Base-by-base conservation (phyloP, 1,140 invertebrate genomes). In the Apis dorsata region DNA sequence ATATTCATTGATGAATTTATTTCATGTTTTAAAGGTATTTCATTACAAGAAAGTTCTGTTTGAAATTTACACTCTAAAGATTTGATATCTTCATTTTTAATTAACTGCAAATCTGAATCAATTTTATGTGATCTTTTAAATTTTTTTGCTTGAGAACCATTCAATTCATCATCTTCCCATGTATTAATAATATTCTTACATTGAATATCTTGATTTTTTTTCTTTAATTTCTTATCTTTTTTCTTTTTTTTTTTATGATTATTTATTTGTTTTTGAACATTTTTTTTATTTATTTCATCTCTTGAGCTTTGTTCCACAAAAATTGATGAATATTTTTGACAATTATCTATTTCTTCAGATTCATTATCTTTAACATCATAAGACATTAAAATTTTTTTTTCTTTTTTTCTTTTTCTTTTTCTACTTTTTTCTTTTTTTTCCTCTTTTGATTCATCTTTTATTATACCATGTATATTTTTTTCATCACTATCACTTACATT, bases 401-500 rank as follows among this genome's bases (percentile, higher is more conserved):
- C 12, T 17, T 57, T 19, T 21, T 51, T 49, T 11, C n/a, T 13
- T 34, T 62, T 53, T 17, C 44, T 70, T 44, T 44, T 44, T 7
- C 34, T 44, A 44, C 17, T 63, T 72, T 59, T 3, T 11, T 8
- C 28, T 70, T 53, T 21, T 68, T 55, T 55, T 2, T 70, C 51
- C 2, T 10, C 1, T 0, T 65, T 65, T 28, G 44, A 34, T 44
- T 21, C 13, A 12, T 28, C 51, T 2, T 75, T 66, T 60, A 4
- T 17, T 51, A 15, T 21, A 9, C 2, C 19, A n/a, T 51, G 2
- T 34, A 28, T 34, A 28, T 9, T n/a, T 44, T n/a, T 51, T 72
- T 53, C 60, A 71, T 62, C 34, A n/a, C 19, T 53, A 66, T 86
- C 79, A 13, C 80, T 71, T 77, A 91, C 66, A 44, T 72, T 86